Conservation (phyloP, 2,888 invertebrate species). For the Sarcophaga variegata region DNA sequence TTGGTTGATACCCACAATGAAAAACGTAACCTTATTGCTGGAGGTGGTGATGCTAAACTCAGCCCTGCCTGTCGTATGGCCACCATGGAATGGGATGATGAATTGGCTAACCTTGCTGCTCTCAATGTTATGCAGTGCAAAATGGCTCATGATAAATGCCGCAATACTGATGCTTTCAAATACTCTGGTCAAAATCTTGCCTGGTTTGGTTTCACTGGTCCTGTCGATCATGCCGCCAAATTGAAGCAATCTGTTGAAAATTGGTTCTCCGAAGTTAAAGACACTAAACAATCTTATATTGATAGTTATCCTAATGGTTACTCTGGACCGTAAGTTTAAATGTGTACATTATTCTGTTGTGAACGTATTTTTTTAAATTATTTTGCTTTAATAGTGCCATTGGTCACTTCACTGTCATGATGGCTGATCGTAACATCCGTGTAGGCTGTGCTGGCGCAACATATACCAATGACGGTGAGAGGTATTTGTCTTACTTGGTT, state of each 20-base stretch:
- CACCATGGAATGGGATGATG: constrained; percentile 76
- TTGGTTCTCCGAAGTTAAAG: constrained; percentile 74
- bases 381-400: constrained; percentile 63
- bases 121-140: constrained; percentile 74
- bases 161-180: constrained; percentile 72
- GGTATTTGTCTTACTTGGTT: constrained; percentile 69
- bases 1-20: constrained; percentile 59
- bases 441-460: constrained; percentile 73
- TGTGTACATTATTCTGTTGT: neutral
- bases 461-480: neutral
- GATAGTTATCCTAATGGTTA: constrained; percentile 68
- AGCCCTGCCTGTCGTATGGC: constrained; percentile 76
- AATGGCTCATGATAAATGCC: constrained; percentile 75
- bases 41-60: constrained; percentile 43
- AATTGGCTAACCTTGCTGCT: constrained; percentile 74
- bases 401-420: constrained; percentile 75
- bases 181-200: constrained; percentile 76
- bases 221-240: neutral
- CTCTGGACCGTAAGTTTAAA: constrained; percentile 33
- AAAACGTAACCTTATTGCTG: constrained; percentile 65
- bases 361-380: neutral
- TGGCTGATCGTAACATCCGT: constrained; percentile 73
- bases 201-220: constrained; percentile 37
- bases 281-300: constrained; percentile 68
- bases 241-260: constrained; percentile 35